Evolutionary conservation across 2,888 invertebrate genomes (phyloP), one percentile per base, ranked within the genome.

Genomic region (Chymomyza caudatula): DNA sequence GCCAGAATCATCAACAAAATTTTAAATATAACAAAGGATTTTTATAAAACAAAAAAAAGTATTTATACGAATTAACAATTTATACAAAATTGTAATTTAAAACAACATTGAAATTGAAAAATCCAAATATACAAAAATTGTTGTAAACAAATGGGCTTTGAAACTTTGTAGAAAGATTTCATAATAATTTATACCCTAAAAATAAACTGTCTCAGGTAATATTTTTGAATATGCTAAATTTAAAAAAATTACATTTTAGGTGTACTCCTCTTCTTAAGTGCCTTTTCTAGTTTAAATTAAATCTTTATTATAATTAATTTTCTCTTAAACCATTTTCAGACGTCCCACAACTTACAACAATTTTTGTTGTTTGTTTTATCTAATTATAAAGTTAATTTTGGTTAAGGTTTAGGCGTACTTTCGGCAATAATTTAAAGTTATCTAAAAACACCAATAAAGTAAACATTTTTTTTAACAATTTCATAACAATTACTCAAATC

Each of bases 351-450:
- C 37, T 44, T 55, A 56, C 69, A 70, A 66, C 76, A 82, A 74
- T 72, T 82, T 78, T 76, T 70, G 82, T 71, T 60, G 56, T 75
- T 70, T 58, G 22, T 47, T 25, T 11, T 57, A 42, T 37, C 67
- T 65, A 69, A 67, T 73, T 74, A 75, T 44, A 64, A 63, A 68
- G 66, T 66, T 74, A 69, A 70, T 76, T 70, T 73, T 76, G 78
- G 42, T 57, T 60, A 71, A 73, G 59, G 63, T 83, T 87, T 77
- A 76, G 73, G 78, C 78, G 66, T 70, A 86, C 79, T 88, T 88
- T 88, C 84, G 89, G 88, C 88, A 83, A 85, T 74, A 71, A 19
- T 71, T 76, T 83, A 79, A 71, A 74, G 60, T 11, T 3, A 29
- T 29, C 11, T 37, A 37, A 37, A 37, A 2, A 2, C 29, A 37